Evolutionary conservation across 2,113 vertebrate genomes (phyloP).

Genomic region (Chascanopsetta lugubris): DNA sequence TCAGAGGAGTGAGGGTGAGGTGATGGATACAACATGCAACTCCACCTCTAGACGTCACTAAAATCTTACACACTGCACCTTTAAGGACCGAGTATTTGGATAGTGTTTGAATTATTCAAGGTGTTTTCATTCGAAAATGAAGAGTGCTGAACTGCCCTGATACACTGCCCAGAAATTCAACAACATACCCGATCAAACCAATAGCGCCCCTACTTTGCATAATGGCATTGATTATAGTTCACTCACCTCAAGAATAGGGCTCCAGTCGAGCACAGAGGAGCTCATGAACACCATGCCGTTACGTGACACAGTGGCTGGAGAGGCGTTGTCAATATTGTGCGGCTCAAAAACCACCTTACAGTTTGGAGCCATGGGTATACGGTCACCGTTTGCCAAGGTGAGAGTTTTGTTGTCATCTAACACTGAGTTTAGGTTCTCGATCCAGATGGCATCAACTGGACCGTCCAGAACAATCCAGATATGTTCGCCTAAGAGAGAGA

Average conservation of each 20-base stretch:
- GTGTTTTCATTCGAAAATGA: not conserved
- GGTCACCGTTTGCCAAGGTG: conserved; percentile 94
- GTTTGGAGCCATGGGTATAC: conserved; percentile 95
- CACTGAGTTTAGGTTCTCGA: conserved; percentile 97
- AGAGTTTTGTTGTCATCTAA: conserved; percentile 96
- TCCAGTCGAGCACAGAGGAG: conserved; percentile 93
- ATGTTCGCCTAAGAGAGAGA: conserved; percentile 85
- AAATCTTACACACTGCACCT: too few relatives aligned
- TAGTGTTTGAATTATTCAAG: not conserved
- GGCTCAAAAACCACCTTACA: conserved; percentile 97
- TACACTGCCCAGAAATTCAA: not conserved
- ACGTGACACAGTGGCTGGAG: conserved; percentile 95
- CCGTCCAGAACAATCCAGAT: conserved; percentile 98
- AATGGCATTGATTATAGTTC: not conserved
- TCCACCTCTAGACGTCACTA: too few relatives aligned
- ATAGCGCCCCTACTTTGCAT: not conserved
- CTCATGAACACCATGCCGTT: conserved; percentile 99
- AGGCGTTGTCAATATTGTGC: conserved; percentile 97
- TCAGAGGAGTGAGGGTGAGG: too few relatives aligned
- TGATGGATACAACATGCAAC: too few relatives aligned
- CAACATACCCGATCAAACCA: not conserved
- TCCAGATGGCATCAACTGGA: conserved; percentile 98
- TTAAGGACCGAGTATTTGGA: too few relatives aligned
- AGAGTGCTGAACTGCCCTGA: not conserved
- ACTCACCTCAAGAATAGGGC: conserved; percentile 91